These are phyloP conservation scores for Taxidea taxus DNA, from an alignment of 2,113 vertebrate genomes.

Conservation along the genomic window DNA sequence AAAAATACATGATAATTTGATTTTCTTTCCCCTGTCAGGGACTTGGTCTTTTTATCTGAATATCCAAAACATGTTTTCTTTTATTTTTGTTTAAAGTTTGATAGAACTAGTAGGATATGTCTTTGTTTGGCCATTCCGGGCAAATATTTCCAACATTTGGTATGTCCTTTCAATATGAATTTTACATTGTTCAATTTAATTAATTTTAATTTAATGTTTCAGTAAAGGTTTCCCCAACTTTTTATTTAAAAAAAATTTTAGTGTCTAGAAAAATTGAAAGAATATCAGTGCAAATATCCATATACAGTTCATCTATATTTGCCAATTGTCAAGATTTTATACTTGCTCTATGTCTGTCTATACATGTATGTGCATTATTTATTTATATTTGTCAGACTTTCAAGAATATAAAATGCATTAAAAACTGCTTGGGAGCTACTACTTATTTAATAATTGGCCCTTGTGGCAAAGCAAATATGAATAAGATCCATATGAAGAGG, in stretches of 20 bases:
- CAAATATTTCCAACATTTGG: not conserved
- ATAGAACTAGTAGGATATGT: not conserved
- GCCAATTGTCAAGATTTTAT: not conserved
- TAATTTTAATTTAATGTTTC: not conserved
- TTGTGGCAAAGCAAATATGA: not conserved
- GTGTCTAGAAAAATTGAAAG: not conserved
- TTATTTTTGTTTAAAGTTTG: not conserved
- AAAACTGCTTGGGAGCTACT: not conserved
- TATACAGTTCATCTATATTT: not conserved
- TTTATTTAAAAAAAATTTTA: not conserved
- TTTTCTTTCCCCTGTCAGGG: not conserved
- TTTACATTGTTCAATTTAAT: not conserved
- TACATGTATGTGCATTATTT: not conserved
- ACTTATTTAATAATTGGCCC: not conserved
- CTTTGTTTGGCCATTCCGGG: not conserved
- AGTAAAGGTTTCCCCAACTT: not conserved
- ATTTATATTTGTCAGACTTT: not conserved
- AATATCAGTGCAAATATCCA: not conserved
- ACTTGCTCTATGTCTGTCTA: not conserved
- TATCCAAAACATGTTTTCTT: not conserved
- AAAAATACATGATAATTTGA: not conserved
- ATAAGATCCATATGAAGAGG: not conserved
- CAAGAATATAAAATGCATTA: not conserved
- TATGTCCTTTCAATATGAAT: not conserved
- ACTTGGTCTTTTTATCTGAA: not conserved